Percentiles rank a stretch among this genome's conserved stretches.
These are phyloP conservation scores for Erpobdella octoculata DNA, from an alignment of 2,888 invertebrate species.

Conservation along the genomic window DNA sequence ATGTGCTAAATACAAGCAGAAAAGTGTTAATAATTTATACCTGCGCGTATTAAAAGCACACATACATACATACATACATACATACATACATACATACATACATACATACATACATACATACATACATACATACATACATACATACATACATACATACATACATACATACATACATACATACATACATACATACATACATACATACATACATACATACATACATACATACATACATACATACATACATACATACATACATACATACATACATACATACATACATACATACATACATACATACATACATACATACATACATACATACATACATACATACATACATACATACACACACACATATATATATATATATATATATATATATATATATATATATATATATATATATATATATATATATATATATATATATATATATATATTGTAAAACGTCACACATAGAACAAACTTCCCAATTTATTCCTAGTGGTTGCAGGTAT, in stretches of 20 bases:
- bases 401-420: too few relatives aligned
- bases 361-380: too few relatives aligned
- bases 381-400: too few relatives aligned
- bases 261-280: slow-evolving; percentile 14
- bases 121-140: neutral
- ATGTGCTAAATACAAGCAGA: too few relatives aligned
- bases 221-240: neutral
- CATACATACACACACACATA: too few relatives aligned
- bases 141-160: neutral
- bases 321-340: too few relatives aligned
- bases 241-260: slow-evolving; percentile 7
- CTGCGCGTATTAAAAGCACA: too few relatives aligned
- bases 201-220: slow-evolving; percentile 6
- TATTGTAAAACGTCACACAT: too few relatives aligned
- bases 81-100: neutral
- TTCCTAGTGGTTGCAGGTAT: too few relatives aligned
- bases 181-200: neutral
- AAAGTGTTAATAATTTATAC: too few relatives aligned
- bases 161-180: neutral
- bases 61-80: neutral
- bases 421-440: too few relatives aligned
- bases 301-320: neutral
- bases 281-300: neutral
- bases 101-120: slow-evolving; percentile 11
- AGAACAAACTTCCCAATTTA: too few relatives aligned